phyloP scores from a whole-genome alignment of 1,140 invertebrate genomes.

The Cylas formicarius region DNA sequence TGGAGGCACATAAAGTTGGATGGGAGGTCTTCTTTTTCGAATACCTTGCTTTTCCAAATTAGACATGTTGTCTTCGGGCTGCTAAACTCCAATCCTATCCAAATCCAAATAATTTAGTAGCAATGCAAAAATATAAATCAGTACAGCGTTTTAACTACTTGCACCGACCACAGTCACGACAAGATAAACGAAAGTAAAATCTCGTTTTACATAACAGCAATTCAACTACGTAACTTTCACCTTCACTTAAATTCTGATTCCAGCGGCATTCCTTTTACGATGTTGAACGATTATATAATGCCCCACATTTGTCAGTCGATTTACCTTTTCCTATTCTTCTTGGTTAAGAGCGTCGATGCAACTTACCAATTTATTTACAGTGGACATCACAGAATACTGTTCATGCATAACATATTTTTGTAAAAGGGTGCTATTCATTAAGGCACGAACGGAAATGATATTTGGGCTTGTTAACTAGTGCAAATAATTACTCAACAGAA shows the following conservation, averaged over 20 bases:
- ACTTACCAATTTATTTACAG: too few relatives aligned
- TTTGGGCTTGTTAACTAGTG: too few relatives aligned
- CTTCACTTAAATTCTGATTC: constrained; percentile 27
- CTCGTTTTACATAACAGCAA: constrained; percentile 34
- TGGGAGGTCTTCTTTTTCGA: constrained; percentile 26
- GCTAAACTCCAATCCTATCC: constrained; percentile 1
- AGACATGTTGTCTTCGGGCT: constrained; percentile 9
- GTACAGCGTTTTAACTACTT: constrained; percentile 31
- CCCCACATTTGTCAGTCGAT: too few relatives aligned
- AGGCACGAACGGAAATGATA: too few relatives aligned
- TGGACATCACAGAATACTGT: too few relatives aligned
- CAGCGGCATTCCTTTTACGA: constrained; percentile 28
- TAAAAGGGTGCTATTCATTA: too few relatives aligned
- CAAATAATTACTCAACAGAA: too few relatives aligned
- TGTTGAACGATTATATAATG: constrained; percentile 10
- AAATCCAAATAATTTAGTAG: background rate
- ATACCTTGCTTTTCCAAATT: constrained; percentile 6
- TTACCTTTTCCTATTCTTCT: too few relatives aligned
- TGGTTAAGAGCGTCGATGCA: too few relatives aligned
- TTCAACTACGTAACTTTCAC: constrained; percentile 31
- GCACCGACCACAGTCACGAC: constrained; percentile 33
- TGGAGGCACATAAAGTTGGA: constrained; percentile 34
- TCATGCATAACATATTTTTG: too few relatives aligned
- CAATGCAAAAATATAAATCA: background rate
- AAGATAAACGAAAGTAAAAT: constrained; percentile 37